Conservation (phyloP, 2,113 vertebrate species). For the Urocitellus parryii region DNA sequence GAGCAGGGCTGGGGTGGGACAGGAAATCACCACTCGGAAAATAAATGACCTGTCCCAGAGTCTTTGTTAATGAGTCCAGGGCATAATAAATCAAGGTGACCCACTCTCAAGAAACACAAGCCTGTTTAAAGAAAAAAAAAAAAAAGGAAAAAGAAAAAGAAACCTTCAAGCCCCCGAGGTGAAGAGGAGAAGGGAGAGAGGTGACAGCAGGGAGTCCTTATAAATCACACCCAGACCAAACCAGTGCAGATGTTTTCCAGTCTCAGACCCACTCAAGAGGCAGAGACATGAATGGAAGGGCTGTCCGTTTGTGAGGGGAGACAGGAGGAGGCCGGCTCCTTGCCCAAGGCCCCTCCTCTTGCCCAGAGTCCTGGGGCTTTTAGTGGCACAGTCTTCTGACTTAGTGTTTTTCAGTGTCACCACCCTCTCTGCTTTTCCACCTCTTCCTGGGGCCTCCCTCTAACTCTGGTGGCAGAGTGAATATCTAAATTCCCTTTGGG, state of each 20-base stretch:
- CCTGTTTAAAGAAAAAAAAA: conserved; percentile 64
- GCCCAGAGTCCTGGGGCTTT: neutral
- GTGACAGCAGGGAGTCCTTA: conserved; percentile 64
- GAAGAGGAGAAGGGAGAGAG: conserved; percentile 71
- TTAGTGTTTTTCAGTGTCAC: neutral
- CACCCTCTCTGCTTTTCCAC: neutral
- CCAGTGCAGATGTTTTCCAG: conserved; percentile 77
- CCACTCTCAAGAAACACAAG: conserved; percentile 79
- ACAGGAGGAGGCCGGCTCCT: neutral
- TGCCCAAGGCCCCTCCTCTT: neutral
- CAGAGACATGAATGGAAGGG: conserved; percentile 59
- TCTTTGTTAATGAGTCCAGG: conserved; percentile 82
- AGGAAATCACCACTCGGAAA: conserved; percentile 84
- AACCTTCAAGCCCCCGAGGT: conserved; percentile 63
- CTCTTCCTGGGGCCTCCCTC: fast-evolving
- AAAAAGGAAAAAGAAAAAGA: neutral
- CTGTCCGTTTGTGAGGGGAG: neutral
- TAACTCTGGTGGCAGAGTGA: neutral
- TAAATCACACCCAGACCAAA: conserved; percentile 78
- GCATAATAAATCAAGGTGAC: conserved; percentile 84
- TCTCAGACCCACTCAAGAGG: conserved; percentile 66
- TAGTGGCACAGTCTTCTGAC: neutral
- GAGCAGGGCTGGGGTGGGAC: conserved; percentile 66
- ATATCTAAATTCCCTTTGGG: neutral
- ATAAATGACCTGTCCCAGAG: conserved; percentile 83